These are phyloP conservation scores for Astropecten irregularis DNA, from an alignment of 53 echinoderm and acorn worm genomes.

Conservation along the genomic window DNA sequence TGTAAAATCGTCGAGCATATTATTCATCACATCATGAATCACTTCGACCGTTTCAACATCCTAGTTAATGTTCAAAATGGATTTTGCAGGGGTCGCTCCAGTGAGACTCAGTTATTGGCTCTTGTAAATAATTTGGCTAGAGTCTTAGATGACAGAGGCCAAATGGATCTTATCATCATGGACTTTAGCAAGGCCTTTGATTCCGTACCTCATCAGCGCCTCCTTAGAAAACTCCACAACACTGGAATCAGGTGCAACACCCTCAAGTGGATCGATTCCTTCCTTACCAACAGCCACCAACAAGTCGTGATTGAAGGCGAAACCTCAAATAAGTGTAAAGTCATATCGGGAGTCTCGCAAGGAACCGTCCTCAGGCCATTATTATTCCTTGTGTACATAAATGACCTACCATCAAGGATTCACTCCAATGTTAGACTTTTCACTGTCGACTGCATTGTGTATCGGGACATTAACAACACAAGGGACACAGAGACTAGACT, in stretches of 20 bases:
- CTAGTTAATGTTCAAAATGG: slow-evolving; percentile 61
- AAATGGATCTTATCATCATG: slow-evolving; percentile 25
- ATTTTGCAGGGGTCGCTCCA: slow-evolving; percentile 58
- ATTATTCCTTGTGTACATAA: slow-evolving; percentile 23
- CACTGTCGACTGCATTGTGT: slow-evolving; percentile 33
- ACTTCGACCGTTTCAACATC: slow-evolving; percentile 41
- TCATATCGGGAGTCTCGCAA: slow-evolving; percentile 38
- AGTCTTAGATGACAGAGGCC: background rate
- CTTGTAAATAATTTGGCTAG: slow-evolving; percentile 1
- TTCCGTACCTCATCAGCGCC: slow-evolving; percentile 34
- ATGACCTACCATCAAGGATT: slow-evolving; percentile 37
- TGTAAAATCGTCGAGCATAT: slow-evolving; percentile 68
- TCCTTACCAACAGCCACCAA: slow-evolving; percentile 32
- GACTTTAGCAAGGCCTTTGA: slow-evolving; percentile 54
- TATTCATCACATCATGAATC: slow-evolving; percentile 52
- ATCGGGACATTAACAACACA: background rate
- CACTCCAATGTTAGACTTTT: slow-evolving; percentile 15
- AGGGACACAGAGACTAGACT: background rate
- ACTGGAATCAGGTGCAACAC: slow-evolving; percentile 36
- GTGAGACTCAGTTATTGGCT: slow-evolving; percentile 57
- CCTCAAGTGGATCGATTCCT: background rate
- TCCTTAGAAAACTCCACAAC: slow-evolving; percentile 26
- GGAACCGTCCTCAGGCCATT: slow-evolving; percentile 43
- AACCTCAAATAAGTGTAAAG: background rate
- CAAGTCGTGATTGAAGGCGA: slow-evolving; percentile 28